These are phyloP conservation scores for Antheraea mylitta DNA, from an alignment of 1,140 invertebrate species.

Conservation along the genomic window DNA sequence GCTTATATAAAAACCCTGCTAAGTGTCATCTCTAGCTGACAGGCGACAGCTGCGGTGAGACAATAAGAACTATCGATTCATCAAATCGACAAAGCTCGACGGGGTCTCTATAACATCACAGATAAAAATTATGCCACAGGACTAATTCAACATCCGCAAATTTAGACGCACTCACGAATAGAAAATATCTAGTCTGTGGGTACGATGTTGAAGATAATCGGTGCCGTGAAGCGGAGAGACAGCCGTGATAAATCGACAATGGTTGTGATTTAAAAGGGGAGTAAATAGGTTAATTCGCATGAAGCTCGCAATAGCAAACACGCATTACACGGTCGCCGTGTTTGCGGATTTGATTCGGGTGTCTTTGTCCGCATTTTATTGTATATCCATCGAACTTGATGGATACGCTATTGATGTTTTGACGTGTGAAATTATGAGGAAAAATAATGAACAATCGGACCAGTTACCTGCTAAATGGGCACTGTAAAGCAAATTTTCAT, in stretches of 20 bases:
- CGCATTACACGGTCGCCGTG: conserved; percentile 53
- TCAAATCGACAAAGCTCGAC: conserved; percentile 54
- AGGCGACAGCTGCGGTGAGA: conserved; percentile 69
- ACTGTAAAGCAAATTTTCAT: no score
- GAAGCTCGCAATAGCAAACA: conserved; percentile 70
- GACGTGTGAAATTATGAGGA: neutral
- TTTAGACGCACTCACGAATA: neutral
- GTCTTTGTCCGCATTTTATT: conserved; percentile 16
- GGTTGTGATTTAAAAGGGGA: conserved; percentile 64
- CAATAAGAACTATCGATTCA: conserved; percentile 67
- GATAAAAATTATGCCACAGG: conserved; percentile 28
- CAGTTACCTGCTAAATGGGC: no score
- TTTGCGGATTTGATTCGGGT: conserved; percentile 61
- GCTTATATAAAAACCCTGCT: conserved; percentile 46
- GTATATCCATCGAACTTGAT: neutral
- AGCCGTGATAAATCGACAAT: conserved; percentile 68
- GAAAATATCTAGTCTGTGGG: conserved; percentile 33
- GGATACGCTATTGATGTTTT: neutral
- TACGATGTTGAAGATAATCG: conserved; percentile 28
- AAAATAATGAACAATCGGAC: no score
- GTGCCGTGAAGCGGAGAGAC: conserved; percentile 51
- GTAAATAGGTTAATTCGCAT: conserved; percentile 68
- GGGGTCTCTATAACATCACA: conserved; percentile 42
- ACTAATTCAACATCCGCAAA: conserved; percentile 25
- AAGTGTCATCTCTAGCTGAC: conserved; percentile 70